phyloP scores from a whole-genome alignment of 2,888 invertebrate genomes.

The Chirona hameri region DNA sequence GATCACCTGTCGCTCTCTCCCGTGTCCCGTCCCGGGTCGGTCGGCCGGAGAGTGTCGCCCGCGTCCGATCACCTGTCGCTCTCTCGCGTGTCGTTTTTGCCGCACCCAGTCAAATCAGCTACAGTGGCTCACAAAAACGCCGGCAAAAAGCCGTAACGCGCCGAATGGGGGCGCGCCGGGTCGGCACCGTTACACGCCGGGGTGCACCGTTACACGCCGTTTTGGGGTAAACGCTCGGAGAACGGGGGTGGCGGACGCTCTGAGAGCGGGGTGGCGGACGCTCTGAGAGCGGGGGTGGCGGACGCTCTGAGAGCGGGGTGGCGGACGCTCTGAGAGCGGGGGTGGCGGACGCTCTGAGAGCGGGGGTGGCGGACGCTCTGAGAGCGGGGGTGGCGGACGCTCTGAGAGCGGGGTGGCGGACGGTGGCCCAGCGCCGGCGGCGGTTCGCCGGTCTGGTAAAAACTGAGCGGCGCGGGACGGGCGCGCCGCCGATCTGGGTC shows the following conservation, averaged over 20 bases:
- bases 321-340: background rate
- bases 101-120: slow-evolving; percentile 24
- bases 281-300: background rate
- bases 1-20: no score
- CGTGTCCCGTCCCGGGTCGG: no score
- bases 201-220: slow-evolving; percentile 23
- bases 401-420: background rate
- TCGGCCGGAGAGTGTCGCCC: background rate
- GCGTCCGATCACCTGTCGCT: slow-evolving; percentile 13
- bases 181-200: slow-evolving; percentile 13
- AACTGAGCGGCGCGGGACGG: background rate
- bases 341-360: background rate
- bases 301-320: no score
- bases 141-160: slow-evolving; percentile 9
- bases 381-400: background rate
- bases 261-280: background rate
- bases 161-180: slow-evolving; percentile 8
- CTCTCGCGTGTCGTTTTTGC: background rate
- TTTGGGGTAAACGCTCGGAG: slow-evolving; percentile 7
- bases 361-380: background rate
- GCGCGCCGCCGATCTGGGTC: background rate
- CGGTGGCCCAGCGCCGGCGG: background rate
- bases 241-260: background rate
- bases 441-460: background rate
- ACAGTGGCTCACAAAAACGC: background rate